Conservation (phyloP, 2,797 vertebrate species). For the Cryptoblepharus egeriae region DNA sequence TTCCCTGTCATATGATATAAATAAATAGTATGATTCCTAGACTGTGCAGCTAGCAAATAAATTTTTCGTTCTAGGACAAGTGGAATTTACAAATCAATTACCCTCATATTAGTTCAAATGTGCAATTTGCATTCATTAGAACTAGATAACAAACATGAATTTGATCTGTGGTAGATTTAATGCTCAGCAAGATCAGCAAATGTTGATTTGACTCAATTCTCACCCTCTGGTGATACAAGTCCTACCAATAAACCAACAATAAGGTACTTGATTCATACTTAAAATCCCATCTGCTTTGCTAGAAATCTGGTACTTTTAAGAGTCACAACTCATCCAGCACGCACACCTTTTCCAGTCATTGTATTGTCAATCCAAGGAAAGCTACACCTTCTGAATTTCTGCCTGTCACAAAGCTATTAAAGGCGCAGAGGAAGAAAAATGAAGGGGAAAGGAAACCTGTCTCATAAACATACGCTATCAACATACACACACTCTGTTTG, state of each 20-base stretch:
- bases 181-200: background rate
- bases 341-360: background rate
- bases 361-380: background rate
- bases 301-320: background rate
- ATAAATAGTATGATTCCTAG: background rate
- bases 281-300: background rate
- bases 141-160: background rate
- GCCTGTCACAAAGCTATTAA: background rate
- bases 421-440: background rate
- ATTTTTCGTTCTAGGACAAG: no score
- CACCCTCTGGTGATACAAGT: background rate
- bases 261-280: background rate
- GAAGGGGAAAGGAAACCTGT: no score
- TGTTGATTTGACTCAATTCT: background rate
- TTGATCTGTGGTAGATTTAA: background rate
- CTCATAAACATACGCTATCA: background rate
- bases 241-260: background rate
- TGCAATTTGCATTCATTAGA: background rate
- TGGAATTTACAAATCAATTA: background rate
- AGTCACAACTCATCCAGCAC: background rate
- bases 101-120: background rate
- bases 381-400: background rate
- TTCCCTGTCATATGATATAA: background rate
- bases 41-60: background rate
- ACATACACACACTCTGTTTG: background rate